A percentile compares a stretch with the other conserved stretches of the same genome.
phyloP scores from a whole-genome alignment of 2,113 vertebrate species.

The Gymnogyps californianus region DNA sequence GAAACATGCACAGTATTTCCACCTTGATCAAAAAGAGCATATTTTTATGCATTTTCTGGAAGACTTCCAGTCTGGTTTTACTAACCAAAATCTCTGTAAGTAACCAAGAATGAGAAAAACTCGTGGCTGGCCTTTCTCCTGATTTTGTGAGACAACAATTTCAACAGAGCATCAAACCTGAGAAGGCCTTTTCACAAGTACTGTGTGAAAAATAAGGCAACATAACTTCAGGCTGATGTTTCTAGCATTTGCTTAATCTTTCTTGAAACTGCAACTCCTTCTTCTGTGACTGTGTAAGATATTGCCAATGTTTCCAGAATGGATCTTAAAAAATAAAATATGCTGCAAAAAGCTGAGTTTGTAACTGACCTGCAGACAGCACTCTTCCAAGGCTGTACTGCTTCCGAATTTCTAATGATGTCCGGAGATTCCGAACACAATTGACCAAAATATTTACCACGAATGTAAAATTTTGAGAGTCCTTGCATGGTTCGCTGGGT shows the following conservation, averaged over 20 bases:
- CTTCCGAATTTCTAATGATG: not conserved
- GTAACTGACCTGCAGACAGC: not conserved
- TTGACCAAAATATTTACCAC: not conserved
- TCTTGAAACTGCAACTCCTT: not conserved
- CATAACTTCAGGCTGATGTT: not conserved
- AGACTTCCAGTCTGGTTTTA: not conserved
- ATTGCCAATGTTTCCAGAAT: not conserved
- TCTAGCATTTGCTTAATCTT: not conserved
- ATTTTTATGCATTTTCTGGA: not conserved
- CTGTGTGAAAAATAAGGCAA: not conserved
- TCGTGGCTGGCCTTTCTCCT: not conserved
- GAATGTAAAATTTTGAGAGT: not conserved
- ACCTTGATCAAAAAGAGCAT: not conserved
- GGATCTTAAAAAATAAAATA: not conserved
- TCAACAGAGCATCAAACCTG: not conserved
- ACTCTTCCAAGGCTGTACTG: not conserved
- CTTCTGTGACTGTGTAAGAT: not conserved
- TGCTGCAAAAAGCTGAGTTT: not conserved
- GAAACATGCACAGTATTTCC: not conserved
- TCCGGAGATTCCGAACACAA: not conserved
- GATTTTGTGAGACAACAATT: not conserved
- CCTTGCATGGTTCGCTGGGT: not conserved
- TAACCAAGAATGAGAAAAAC: not conserved
- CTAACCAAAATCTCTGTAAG: not conserved
- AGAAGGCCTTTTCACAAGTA: not conserved